phyloP scores from a whole-genome alignment of 1,140 invertebrate genomes.

The Drosophila neocordata region DNA sequence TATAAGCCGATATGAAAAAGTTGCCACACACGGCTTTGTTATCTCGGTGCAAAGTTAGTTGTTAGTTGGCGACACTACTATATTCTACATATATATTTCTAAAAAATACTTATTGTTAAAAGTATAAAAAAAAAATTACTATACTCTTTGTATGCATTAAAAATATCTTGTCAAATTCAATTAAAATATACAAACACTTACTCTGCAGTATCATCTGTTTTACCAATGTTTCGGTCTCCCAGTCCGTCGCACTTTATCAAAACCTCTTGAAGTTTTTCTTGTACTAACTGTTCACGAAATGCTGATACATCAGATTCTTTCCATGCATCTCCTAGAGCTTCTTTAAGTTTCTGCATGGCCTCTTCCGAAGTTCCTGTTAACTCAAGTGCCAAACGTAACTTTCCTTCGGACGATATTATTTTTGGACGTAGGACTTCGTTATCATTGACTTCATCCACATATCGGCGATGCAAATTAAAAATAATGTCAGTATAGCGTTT shows the following conservation, averaged over 20 bases:
- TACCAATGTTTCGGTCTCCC: constrained; percentile 78
- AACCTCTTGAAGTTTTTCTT: constrained; percentile 83
- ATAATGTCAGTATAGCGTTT: constrained; percentile 63
- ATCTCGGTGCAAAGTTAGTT: too few species aligned
- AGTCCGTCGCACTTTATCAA: constrained; percentile 83
- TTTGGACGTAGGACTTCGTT: constrained; percentile 52
- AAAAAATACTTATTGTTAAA: too few species aligned
- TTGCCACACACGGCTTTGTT: too few species aligned
- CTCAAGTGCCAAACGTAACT: constrained; percentile 56
- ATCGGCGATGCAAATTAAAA: constrained; percentile 57
- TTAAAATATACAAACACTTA: too few species aligned
- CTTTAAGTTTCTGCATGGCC: constrained; percentile 52
- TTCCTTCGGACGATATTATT: constrained; percentile 56
- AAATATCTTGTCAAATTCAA: too few species aligned
- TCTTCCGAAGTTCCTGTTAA: constrained; percentile 58
- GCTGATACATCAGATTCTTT: constrained; percentile 83
- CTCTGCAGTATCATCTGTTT: constrained; percentile 79
- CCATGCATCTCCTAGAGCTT: constrained; percentile 66
- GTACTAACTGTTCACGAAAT: constrained; percentile 83
- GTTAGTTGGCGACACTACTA: too few species aligned
- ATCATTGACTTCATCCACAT: constrained; percentile 59
- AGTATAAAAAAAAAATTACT: too few species aligned
- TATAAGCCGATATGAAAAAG: too few species aligned
- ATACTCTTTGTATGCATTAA: too few species aligned
- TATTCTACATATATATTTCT: too few species aligned